These are phyloP conservation scores for Siderastrea siderea DNA, from an alignment of 92 coral and sea anemone species.

Conservation along the genomic window DNA sequence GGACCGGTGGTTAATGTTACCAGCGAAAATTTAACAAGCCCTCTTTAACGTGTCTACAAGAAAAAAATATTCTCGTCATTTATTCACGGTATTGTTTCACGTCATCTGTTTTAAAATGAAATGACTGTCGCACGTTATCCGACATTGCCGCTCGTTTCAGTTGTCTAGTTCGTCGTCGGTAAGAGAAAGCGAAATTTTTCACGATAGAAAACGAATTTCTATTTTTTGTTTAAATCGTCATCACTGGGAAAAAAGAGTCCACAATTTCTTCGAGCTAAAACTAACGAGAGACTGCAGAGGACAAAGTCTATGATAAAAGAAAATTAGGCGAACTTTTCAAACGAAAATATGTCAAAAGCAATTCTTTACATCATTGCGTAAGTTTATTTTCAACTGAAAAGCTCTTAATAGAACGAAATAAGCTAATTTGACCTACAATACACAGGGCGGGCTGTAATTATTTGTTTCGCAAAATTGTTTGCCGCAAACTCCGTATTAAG, in stretches of 20 bases:
- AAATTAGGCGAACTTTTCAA: slow-evolving; percentile 67
- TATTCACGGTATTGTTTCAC: neutral
- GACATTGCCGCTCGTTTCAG: neutral
- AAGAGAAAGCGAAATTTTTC: neutral
- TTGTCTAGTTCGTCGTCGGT: neutral
- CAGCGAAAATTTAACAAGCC: neutral
- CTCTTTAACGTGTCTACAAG: too few relatives aligned
- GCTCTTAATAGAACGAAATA: slow-evolving; percentile 70
- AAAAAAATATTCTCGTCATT: neutral
- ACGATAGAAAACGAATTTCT: neutral
- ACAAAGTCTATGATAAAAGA: neutral
- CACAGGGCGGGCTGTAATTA: slow-evolving; percentile 72
- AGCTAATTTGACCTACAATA: slow-evolving; percentile 73
- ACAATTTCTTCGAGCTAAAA: neutral
- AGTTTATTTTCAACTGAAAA: slow-evolving; percentile 61
- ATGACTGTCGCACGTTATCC: too few relatives aligned
- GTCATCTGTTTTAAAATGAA: neutral
- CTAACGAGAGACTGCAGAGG: neutral
- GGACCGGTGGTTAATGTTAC: neutral
- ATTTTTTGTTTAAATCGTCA: neutral
- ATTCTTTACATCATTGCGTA: slow-evolving; percentile 58
- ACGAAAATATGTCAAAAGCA: slow-evolving; percentile 65
- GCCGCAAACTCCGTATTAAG: slow-evolving; percentile 52
- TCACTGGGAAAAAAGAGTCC: neutral
- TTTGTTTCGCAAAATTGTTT: slow-evolving; percentile 53